Base-by-base conservation (phyloP, 1,140 invertebrate genomes). In the Liolophura sinensis region DNA sequence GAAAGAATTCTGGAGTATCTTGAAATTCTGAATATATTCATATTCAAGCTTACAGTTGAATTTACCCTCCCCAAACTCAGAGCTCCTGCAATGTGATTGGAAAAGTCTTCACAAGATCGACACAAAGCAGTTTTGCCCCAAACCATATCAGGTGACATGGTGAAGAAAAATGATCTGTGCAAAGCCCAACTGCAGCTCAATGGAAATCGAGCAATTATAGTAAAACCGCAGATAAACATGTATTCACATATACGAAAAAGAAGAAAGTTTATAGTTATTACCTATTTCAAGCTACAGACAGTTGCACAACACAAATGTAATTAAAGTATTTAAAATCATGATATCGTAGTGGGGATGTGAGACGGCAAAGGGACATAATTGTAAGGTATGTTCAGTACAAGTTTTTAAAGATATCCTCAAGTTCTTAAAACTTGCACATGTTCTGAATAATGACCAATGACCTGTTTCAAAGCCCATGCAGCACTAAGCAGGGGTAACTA, bases 1-100 rank as follows among this genome's bases (percentile, higher is more conserved):
- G 84, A 99, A 99, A 54, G 90, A 90, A 25, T 92, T 94, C 88
- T 99, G 97, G 62, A 99, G 88, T 74, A 98, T 89, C 91, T 99
- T 99, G 85, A 98, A 99, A 86, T 99, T 99, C 83, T 97, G 94
- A 87, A 99, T 99, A 82, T 96, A 99, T 86, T 99, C 98, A 87
- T 99, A 96, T 86, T 99, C 98, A 74, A 99, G 86, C 85, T 97
- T 97, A 74, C 97, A 98, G 86, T 92, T 94, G 86, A 98, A 99
- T 88, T 99, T 27, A 99, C 94, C 86, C 95, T 92, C 86, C 99
- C 99, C 81, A 99, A 86, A 49, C 90, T 89, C 65, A 98, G 91
- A 24, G 56, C n/a, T 24, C 27, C 56, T 58, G 56, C 51, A 54
- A 40, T 40, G 3, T 40, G 3, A 40, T 40, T 40, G 31, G 31